These are phyloP conservation scores for Aleiodes sp. DNA, from an alignment of 1,140 invertebrate genomes.

Conservation along the genomic window DNA sequence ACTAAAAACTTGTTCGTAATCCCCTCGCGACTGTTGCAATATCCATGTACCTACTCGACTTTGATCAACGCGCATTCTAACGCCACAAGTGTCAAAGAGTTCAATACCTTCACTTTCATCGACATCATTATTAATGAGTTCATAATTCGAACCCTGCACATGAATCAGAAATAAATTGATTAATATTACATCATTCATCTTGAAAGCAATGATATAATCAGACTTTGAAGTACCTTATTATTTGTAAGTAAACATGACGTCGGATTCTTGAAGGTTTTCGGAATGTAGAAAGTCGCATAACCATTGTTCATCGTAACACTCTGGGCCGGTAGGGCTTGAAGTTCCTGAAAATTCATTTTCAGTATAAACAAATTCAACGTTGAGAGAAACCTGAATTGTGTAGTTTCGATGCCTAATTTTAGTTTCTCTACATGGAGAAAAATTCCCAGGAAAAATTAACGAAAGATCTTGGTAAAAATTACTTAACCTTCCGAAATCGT, in stretches of 20 bases:
- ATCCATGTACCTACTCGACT: conserved; percentile 30
- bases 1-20: conserved; percentile 19
- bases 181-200: too few species aligned
- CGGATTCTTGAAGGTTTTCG: neutral
- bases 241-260: neutral
- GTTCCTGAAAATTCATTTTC: neutral
- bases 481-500: too few species aligned
- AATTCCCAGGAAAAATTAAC: too few species aligned
- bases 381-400: too few species aligned
- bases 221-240: neutral
- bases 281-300: neutral
- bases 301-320: neutral
- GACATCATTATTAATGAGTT: neutral
- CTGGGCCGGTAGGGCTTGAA: neutral
- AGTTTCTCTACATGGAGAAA: too few species aligned
- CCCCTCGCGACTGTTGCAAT: neutral
- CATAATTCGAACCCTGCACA: neutral
- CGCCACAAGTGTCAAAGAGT: conserved; percentile 38
- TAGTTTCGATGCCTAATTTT: too few species aligned
- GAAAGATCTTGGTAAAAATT: too few species aligned
- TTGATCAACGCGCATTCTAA: conserved; percentile 32
- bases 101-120: neutral
- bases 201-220: too few species aligned
- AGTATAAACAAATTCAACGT: neutral
- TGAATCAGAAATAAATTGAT: too few species aligned